Base-by-base conservation (phyloP, 2,797 vertebrate species). In the Melanotaenia parkinsoni region DNA sequence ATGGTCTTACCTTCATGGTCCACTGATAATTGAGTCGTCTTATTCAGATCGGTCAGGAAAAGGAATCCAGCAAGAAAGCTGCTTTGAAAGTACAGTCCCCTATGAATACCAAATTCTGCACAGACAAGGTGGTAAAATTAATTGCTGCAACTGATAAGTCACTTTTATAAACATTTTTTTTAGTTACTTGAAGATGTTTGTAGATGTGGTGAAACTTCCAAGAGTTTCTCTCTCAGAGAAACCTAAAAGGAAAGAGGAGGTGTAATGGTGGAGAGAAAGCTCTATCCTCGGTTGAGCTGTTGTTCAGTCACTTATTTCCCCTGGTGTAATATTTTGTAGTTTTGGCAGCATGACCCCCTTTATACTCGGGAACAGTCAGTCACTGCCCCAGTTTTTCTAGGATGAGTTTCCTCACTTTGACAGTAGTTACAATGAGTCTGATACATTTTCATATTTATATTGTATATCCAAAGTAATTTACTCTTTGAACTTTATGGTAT, bases 21-120 rank as follows among this genome's bases (percentile, higher is more conserved):
- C 77, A 89, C 67, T 78, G 70, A 86, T 88, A 87, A 90, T 90
- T 78, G 72, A 84, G 80, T 82, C 35, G 51, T 88, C 79, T 87
- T 76, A 80, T 80, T 70, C 61, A 76, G 75, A 76, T 75, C 22
- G 45, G 59, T 63, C 82, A 77, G 69, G 76, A 28, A 64, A 87
- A 77, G 58, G 59, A 81, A 80, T 80, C 69, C 82, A 54, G 81
- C 57, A 83, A 87, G 65, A 79, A 79, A 45, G 7, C 71, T 62
- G 43, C 57, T 90, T 86, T 90, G 76, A 89, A 91, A 85, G 47
- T 80, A 63, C 64, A 80, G 47, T 70, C 76, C 53, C 67, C 63
- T 60, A 24, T 82, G 62, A 83, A 88, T 81, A 65, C 32, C 47
- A 59, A 80, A 78, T 74, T 75, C 59, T 63, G 24, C 70, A 51